Conservation (phyloP, 2,797 vertebrate genomes). For the Pangasius krempfi region DNA sequence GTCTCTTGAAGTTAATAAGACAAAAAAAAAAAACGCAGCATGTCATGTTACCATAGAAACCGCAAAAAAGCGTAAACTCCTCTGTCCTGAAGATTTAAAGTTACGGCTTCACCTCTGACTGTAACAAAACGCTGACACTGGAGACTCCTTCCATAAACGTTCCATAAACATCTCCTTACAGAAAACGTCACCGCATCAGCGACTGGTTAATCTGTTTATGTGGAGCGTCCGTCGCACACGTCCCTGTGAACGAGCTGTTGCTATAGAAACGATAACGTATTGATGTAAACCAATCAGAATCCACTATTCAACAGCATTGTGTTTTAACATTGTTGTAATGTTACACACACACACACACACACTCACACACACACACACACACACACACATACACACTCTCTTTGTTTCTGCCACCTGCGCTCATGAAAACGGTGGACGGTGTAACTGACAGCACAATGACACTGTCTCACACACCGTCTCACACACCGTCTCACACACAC, state of each 20-base stretch:
- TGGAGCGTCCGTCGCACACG: not conserved
- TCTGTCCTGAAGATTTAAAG: not conserved
- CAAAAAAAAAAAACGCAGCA: too few species aligned
- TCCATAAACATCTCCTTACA: not conserved
- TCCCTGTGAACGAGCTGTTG: not conserved
- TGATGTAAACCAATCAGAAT: not conserved
- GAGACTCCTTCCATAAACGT: not conserved
- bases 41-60: not conserved
- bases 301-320: not conserved
- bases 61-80: not conserved
- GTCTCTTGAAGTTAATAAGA: too few species aligned
- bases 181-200: not conserved
- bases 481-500: not conserved
- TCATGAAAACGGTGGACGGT: slow-evolving; percentile 54
- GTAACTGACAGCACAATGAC: slow-evolving; percentile 61
- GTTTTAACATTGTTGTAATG: not conserved
- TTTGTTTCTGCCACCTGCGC: slow-evolving; percentile 51
- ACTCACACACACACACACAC: slow-evolving; percentile 25
- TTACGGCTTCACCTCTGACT: not conserved
- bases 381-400: slow-evolving; percentile 37
- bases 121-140: not conserved
- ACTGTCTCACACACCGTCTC: slow-evolving; percentile 51
- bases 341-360: slow-evolving; percentile 25
- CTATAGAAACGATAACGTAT: not conserved
- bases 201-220: not conserved